Conservation (phyloP, 2,888 invertebrate genomes). For the Yponomeuta evonymella region DNA sequence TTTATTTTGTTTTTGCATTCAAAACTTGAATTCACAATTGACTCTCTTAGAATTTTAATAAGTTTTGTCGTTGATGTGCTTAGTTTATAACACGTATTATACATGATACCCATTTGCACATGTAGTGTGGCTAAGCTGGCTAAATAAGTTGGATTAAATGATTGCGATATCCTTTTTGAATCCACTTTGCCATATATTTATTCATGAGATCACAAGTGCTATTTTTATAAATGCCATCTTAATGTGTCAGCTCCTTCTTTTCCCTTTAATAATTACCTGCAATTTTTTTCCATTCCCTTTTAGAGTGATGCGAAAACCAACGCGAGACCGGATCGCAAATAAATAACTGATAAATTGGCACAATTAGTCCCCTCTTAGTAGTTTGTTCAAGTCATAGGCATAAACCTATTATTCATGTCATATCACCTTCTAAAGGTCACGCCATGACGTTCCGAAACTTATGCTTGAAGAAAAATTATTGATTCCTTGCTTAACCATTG, state of each 20-base stretch:
- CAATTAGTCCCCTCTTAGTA: slow-evolving; percentile 10
- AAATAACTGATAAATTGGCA: slow-evolving; percentile 14
- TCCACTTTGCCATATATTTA: slow-evolving; percentile 1
- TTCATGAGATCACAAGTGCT: not conserved
- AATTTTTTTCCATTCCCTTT: slow-evolving; percentile 1
- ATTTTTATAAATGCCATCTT: slow-evolving; percentile 8
- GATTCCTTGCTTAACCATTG: not conserved
- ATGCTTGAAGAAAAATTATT: not conserved
- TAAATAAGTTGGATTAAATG: not conserved
- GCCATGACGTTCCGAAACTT: not conserved
- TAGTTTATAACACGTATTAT: not conserved
- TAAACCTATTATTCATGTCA: not conserved
- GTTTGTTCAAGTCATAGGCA: not conserved
- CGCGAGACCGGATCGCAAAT: slow-evolving; percentile 7
- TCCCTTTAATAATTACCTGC: not conserved
- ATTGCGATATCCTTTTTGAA: slow-evolving; percentile 1
- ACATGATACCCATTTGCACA: not conserved
- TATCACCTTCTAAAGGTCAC: not conserved
- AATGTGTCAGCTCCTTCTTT: not conserved
- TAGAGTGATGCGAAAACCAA: slow-evolving; percentile 6
- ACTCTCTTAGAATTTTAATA: too few species aligned
- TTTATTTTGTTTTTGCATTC: too few species aligned
- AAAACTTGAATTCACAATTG: too few species aligned
- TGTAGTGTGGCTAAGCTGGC: not conserved
- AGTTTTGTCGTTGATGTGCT: too few species aligned